Evolutionary conservation across 2,888 invertebrate species (phyloP).

Genomic region (Syrphus vitripennis): DNA sequence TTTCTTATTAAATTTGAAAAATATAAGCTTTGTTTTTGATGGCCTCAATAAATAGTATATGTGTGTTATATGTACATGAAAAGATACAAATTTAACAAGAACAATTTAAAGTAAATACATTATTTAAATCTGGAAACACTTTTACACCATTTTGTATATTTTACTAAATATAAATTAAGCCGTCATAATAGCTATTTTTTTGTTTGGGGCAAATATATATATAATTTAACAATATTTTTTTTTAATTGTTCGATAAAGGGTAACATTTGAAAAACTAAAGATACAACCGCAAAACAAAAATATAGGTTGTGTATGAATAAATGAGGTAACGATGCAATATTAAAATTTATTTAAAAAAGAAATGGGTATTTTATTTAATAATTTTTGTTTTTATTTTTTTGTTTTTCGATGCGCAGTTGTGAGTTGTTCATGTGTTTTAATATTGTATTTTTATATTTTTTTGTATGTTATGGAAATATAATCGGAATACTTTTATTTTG

Average conservation of each 20-base stretch:
- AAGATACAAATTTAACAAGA: constrained; percentile 50
- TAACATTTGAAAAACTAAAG: constrained; percentile 41
- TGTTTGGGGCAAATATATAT: constrained; percentile 42
- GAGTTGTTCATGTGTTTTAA: constrained; percentile 37
- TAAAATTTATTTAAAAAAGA: constrained; percentile 16
- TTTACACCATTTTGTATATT: constrained; percentile 40
- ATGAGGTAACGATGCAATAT: constrained; percentile 52
- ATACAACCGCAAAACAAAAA: constrained; percentile 56
- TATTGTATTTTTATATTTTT: constrained; percentile 16
- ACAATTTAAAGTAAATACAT: constrained; percentile 38
- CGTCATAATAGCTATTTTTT: constrained; percentile 11
- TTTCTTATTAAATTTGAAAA: constrained; percentile 5
- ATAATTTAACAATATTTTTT: constrained; percentile 35
- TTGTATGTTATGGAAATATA: constrained; percentile 4
- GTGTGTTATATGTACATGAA: constrained; percentile 24
- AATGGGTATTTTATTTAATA: constrained; percentile 22
- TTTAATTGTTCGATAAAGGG: constrained; percentile 1
- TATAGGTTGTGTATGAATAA: constrained; percentile 52
- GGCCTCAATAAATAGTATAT: constrained; percentile 25
- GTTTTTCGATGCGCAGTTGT: constrained; percentile 68
- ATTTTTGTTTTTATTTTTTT: constrained; percentile 11
- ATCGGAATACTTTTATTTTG: constrained; percentile 25
- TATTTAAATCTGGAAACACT: constrained; percentile 18
- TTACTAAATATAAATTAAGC: constrained; percentile 38
- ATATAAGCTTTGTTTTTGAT: background rate